These are phyloP conservation scores for Halictus ligatus DNA, from an alignment of 2,888 invertebrate species.

Conservation along the genomic window DNA sequence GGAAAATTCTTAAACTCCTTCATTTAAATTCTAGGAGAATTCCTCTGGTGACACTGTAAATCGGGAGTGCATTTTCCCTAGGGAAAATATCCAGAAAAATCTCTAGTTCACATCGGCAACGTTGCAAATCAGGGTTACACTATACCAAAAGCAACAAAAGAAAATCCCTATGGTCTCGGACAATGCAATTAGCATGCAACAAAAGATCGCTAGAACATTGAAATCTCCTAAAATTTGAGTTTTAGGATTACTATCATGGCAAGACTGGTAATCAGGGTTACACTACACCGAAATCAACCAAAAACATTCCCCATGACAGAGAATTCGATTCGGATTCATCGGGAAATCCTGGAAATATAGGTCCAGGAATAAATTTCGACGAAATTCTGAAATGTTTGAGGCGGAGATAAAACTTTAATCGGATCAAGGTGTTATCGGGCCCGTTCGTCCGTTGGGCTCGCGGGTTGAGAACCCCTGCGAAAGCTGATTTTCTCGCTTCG, in stretches of 20 bases:
- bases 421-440: slow-evolving; percentile 13
- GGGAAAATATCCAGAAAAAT: too few species aligned
- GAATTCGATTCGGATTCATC: not conserved
- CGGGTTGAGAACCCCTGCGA: slow-evolving; percentile 28
- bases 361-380: not conserved
- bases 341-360: not conserved
- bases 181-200: not conserved
- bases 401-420: not conserved
- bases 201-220: not conserved
- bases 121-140: not conserved
- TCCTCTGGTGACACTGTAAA: too few species aligned
- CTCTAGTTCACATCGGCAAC: too few species aligned
- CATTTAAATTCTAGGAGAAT: too few species aligned
- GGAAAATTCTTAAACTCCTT: too few species aligned
- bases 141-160: not conserved
- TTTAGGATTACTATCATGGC: not conserved
- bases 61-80: too few species aligned
- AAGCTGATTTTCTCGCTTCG: slow-evolving; percentile 47
- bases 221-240: not conserved
- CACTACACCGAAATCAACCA: not conserved
- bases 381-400: not conserved
- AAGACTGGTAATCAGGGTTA: not conserved
- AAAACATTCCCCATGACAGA: not conserved
- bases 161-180: too few species aligned
- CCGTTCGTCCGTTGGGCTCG: not conserved